Percentiles rank a stretch among this genome's conserved stretches.
Evolutionary conservation across 1,140 invertebrate genomes (phyloP).

Genomic region (Andrena cerasifolii): DNA sequence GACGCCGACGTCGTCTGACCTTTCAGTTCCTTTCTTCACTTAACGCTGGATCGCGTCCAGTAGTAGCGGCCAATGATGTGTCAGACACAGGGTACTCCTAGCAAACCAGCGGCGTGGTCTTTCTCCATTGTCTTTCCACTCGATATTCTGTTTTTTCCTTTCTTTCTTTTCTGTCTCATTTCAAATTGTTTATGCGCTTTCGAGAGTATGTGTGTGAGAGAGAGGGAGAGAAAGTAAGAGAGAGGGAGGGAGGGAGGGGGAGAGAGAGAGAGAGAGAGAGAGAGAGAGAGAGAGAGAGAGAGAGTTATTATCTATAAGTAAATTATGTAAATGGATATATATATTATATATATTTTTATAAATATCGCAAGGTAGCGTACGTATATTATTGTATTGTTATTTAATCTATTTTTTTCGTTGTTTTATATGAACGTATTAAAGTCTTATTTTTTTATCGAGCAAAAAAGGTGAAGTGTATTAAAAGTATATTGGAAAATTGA

Average conservation of each 20-base stretch:
- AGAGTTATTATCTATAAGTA: constrained; percentile 43
- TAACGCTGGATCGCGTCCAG: constrained; percentile 4
- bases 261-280: too few relatives aligned
- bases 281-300: neutral
- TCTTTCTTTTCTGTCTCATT: constrained; percentile 44
- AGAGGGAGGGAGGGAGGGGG: neutral
- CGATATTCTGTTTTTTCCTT: constrained; percentile 29
- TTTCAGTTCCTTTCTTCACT: constrained; percentile 17
- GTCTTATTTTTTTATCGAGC: constrained; percentile 28
- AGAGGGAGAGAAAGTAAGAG: too few relatives aligned
- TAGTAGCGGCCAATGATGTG: constrained; percentile 31
- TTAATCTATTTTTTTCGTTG: constrained; percentile 33
- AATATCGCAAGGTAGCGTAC: constrained; percentile 19
- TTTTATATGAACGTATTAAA: constrained; percentile 18
- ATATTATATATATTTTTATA: constrained; percentile 43
- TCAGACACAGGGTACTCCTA: constrained; percentile 3
- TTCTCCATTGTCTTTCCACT: constrained; percentile 16
- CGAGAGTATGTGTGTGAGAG: too few relatives aligned
- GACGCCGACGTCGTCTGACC: constrained; percentile 3
- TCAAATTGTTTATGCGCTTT: constrained; percentile 37
- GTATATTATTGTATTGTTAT: constrained; percentile 42
- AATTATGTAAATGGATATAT: constrained; percentile 40
- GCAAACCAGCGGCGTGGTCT: neutral
- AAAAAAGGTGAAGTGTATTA: neutral
- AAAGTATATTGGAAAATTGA: neutral